phyloP scores from a whole-genome alignment of 2,888 invertebrate species.

The Hedya salicella region DNA sequence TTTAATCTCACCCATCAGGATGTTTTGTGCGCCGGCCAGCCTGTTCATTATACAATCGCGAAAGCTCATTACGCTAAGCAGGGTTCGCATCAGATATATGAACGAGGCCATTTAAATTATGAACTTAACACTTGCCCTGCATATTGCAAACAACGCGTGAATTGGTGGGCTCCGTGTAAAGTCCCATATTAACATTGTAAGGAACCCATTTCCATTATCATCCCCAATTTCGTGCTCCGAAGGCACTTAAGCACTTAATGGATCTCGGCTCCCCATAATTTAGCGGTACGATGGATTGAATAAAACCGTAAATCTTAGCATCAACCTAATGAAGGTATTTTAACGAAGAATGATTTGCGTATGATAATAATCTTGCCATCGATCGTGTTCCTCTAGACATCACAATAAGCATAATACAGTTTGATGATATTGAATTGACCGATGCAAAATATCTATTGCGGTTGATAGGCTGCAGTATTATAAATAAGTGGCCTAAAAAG shows the following conservation, averaged over 20 bases:
- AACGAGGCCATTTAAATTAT: slow-evolving; percentile 57
- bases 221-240: slow-evolving; percentile 82
- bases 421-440: not conserved
- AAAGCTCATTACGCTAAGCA: slow-evolving; percentile 14
- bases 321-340: slow-evolving; percentile 72
- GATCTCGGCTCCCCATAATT: slow-evolving; percentile 81
- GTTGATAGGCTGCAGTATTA: not conserved
- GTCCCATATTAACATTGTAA: slow-evolving; percentile 80
- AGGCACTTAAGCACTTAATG: slow-evolving; percentile 84
- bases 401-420: not conserved
- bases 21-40: slow-evolving; percentile 2
- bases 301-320: slow-evolving; percentile 83
- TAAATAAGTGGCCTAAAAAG: slow-evolving; percentile 22
- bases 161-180: slow-evolving; percentile 69
- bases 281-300: slow-evolving; percentile 81
- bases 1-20: slow-evolving; percentile 26
- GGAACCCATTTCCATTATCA: slow-evolving; percentile 82
- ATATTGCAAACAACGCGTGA: slow-evolving; percentile 72
- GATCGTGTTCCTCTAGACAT: not conserved
- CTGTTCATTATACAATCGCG: slow-evolving; percentile 20
- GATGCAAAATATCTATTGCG: not conserved
- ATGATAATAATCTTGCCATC: slow-evolving; percentile 11
- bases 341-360: slow-evolving; percentile 74
- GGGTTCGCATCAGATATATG: slow-evolving; percentile 40
- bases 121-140: slow-evolving; percentile 57